Percentiles rank a stretch among this genome's conserved stretches.
Conservation (phyloP, 2,888 invertebrate species). For the Rotaria macrura region DNA sequence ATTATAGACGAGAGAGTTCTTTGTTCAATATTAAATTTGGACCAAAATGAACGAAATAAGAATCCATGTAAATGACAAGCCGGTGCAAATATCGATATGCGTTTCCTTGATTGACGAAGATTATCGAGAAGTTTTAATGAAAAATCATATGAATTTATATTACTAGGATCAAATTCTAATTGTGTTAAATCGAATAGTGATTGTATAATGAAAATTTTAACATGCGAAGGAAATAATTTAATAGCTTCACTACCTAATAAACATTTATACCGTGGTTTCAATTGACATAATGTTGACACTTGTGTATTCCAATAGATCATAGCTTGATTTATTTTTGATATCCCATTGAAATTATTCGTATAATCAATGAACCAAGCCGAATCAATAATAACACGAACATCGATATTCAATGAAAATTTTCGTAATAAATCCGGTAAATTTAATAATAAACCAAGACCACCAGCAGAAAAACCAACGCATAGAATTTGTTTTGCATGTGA, state of each 20-base stretch:
- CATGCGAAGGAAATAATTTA: background rate
- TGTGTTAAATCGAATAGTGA: constrained; percentile 24
- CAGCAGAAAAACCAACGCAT: constrained; percentile 26
- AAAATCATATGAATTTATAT: background rate
- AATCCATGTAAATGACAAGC: background rate
- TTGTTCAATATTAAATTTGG: constrained; percentile 21
- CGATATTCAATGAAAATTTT: background rate
- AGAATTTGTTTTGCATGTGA: constrained; percentile 18
- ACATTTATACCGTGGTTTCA: background rate
- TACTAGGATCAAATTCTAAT: background rate
- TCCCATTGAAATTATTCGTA: background rate
- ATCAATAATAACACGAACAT: constrained; percentile 26
- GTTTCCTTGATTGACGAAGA: background rate
- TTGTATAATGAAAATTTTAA: constrained; percentile 27
- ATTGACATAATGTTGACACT: background rate
- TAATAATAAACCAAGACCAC: constrained; percentile 30
- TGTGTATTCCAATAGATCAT: background rate
- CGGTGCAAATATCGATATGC: constrained; percentile 2
- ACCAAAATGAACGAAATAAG: constrained; percentile 14
- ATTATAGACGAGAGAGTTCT: background rate
- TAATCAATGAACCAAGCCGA: constrained; percentile 30
- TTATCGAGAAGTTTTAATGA: background rate
- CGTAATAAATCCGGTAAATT: background rate
- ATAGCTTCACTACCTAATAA: background rate
- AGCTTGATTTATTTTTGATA: background rate